phyloP scores from a whole-genome alignment of 2,888 invertebrate genomes.

The Xylota segnis region DNA sequence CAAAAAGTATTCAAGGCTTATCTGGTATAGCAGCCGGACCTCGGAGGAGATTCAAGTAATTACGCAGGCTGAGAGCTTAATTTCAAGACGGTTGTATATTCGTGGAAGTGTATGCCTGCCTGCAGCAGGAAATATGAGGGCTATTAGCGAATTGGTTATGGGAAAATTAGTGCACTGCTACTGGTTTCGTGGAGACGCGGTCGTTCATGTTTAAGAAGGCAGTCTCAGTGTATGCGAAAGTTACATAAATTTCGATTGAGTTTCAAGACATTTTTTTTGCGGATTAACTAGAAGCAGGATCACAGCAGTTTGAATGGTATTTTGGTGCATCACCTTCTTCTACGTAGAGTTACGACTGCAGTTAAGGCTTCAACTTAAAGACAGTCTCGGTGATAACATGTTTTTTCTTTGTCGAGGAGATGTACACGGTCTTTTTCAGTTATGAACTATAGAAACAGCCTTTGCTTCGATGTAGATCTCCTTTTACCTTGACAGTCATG shows the following conservation, averaged over 20 bases:
- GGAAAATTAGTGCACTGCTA: constrained; percentile 41
- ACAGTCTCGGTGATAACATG: no score
- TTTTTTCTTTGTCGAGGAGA: no score
- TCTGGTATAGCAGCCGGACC: neutral
- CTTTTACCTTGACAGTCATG: no score
- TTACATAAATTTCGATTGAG: neutral
- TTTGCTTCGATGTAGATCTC: no score
- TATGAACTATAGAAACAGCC: no score
- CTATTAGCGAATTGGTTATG: constrained; percentile 25
- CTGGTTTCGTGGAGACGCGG: constrained; percentile 13
- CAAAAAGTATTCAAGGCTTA: constrained; percentile 17
- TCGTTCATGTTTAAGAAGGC: neutral
- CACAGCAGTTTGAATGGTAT: no score
- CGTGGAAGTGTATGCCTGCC: constrained; percentile 16
- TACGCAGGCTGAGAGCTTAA: constrained; percentile 34
- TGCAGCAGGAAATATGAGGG: constrained; percentile 26
- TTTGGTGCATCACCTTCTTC: no score
- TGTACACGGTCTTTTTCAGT: no score
- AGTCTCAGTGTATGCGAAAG: neutral
- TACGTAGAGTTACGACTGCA: no score
- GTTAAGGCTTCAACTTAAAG: no score
- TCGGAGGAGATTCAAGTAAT: constrained; percentile 15
- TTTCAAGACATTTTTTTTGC: no score
- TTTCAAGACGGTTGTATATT: constrained; percentile 15
- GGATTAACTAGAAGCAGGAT: no score